Percentiles rank a stretch among this genome's conserved stretches.
These are phyloP conservation scores for Oryzias celebensis DNA, from an alignment of 2,113 vertebrate species.

Conservation along the genomic window DNA sequence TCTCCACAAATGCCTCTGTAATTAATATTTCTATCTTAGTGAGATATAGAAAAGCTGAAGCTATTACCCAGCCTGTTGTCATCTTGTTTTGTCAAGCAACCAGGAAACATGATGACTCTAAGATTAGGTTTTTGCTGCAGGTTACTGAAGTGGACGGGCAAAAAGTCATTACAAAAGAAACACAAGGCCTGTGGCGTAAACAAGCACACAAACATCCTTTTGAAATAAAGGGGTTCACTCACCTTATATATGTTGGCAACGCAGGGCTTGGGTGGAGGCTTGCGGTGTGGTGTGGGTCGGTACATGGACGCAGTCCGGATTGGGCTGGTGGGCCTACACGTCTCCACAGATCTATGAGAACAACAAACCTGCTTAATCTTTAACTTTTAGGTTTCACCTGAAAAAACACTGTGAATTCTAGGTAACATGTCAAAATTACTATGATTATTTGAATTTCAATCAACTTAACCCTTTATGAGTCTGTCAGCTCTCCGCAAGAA, in stretches of 20 bases:
- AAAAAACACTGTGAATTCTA: too few relatives aligned
- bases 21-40: slow-evolving; percentile 62
- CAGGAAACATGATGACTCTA: slow-evolving; percentile 19
- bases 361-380: background rate
- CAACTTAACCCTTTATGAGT: too few relatives aligned
- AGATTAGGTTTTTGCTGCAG: slow-evolving; percentile 12
- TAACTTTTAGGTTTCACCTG: background rate
- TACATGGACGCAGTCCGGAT: slow-evolving; percentile 58
- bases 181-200: slow-evolving; percentile 13
- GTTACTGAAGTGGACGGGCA: slow-evolving; percentile 16
- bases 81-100: slow-evolving; percentile 58
- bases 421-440: too few relatives aligned
- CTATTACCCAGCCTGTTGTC: slow-evolving; percentile 44
- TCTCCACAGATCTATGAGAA: slow-evolving; percentile 64
- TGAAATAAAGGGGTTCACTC: slow-evolving; percentile 13
- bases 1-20: slow-evolving; percentile 39
- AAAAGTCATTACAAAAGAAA: slow-evolving; percentile 32
- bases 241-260: slow-evolving; percentile 69
- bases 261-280: slow-evolving; percentile 64
- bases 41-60: slow-evolving; percentile 43
- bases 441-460: too few relatives aligned
- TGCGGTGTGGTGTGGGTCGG: slow-evolving; percentile 59
- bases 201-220: background rate
- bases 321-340: slow-evolving; percentile 61
- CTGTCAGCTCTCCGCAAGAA: too few relatives aligned